These are phyloP conservation scores for Ranitomeya variabilis DNA, from an alignment of 2,113 vertebrate genomes.

Conservation along the genomic window DNA sequence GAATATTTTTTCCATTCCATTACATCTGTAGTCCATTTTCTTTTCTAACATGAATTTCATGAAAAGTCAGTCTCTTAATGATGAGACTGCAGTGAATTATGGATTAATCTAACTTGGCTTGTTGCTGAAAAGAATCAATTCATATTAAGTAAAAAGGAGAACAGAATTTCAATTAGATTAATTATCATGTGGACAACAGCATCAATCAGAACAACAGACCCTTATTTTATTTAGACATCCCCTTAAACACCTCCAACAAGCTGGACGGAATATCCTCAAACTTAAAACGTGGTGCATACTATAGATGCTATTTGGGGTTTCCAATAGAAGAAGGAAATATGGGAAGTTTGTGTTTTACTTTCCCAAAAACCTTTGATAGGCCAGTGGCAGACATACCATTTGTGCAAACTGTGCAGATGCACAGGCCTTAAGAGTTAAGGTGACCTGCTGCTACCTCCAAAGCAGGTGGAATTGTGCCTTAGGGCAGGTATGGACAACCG, in stretches of 20 bases:
- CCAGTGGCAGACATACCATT: too few species aligned
- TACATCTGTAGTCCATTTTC: background rate
- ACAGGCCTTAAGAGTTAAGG: too few species aligned
- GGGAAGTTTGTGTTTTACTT: background rate
- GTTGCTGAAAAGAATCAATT: conserved; percentile 10
- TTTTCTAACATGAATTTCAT: background rate
- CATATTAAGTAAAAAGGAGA: background rate
- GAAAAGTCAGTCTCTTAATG: background rate
- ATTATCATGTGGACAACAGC: background rate
- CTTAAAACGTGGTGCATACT: background rate
- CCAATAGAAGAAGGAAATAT: background rate
- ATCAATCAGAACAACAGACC: background rate
- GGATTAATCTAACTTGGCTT: background rate
- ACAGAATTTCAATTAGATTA: background rate
- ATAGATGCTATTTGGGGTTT: background rate
- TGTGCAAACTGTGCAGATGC: too few species aligned
- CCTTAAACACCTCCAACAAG: background rate
- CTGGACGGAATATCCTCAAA: background rate
- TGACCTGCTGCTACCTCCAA: too few species aligned
- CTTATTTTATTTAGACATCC: background rate
- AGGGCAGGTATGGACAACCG: too few species aligned
- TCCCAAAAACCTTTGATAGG: background rate
- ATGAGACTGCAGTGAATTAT: background rate
- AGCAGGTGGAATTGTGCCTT: too few species aligned
- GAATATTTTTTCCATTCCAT: background rate